These are phyloP conservation scores for Eristalinus sepulchralis DNA, from an alignment of 2,888 invertebrate species.

Conservation along the genomic window DNA sequence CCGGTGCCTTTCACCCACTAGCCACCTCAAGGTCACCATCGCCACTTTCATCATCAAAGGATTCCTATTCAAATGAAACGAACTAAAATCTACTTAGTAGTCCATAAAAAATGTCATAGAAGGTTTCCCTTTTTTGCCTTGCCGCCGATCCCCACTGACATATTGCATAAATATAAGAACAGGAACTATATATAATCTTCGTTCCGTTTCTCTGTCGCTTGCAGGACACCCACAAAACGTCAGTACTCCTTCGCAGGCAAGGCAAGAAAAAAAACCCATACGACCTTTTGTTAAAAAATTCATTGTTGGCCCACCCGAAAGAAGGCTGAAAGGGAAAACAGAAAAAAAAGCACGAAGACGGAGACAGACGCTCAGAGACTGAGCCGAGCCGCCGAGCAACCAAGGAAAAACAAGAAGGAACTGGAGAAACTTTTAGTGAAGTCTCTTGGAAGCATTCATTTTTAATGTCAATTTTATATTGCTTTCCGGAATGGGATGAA, in stretches of 20 bases:
- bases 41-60: background rate
- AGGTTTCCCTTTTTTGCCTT: slow-evolving; percentile 42
- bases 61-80: slow-evolving; percentile 47
- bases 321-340: slow-evolving; percentile 12
- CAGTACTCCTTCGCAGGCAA: slow-evolving; percentile 31
- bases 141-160: slow-evolving; percentile 58
- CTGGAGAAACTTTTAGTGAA: slow-evolving; percentile 58
- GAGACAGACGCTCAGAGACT: background rate
- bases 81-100: slow-evolving; percentile 65
- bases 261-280: slow-evolving; percentile 33
- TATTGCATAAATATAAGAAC: slow-evolving; percentile 57
- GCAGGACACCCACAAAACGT: slow-evolving; percentile 23
- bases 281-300: slow-evolving; percentile 67
- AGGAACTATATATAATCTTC: slow-evolving; percentile 44
- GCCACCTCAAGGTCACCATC: background rate
- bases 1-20: background rate
- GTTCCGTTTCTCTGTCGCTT: background rate
- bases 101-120: slow-evolving; percentile 64
- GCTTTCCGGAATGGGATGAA: slow-evolving; percentile 24
- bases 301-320: slow-evolving; percentile 40
- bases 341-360: background rate
- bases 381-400: background rate
- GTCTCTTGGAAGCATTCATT: slow-evolving; percentile 65
- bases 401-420: slow-evolving; percentile 18
- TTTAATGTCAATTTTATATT: slow-evolving; percentile 69